Conservation (phyloP, 2,113 vertebrate species). For the Corythaeola cristata region DNA sequence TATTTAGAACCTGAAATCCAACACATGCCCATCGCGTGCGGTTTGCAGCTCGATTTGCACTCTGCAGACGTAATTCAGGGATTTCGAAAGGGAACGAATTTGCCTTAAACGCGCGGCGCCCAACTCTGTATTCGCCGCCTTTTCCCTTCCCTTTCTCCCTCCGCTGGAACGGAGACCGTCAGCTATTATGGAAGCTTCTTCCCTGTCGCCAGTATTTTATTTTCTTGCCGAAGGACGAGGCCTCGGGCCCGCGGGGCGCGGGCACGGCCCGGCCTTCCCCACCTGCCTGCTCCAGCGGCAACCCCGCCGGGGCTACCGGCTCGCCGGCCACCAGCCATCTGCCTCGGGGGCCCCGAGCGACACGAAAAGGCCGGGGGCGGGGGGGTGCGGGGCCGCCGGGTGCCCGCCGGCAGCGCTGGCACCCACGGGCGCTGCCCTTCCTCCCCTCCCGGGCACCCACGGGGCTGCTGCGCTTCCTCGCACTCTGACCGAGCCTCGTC, state of each 20-base stretch:
- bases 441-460: too few species aligned
- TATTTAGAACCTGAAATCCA: not conserved
- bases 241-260: too few species aligned
- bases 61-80: not conserved
- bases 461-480: too few species aligned
- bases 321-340: too few species aligned
- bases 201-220: rapidly evolving
- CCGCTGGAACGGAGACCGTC: not conserved
- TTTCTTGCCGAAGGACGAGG: not conserved
- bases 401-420: too few species aligned
- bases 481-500: not conserved
- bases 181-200: not conserved
- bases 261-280: not conserved
- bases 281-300: not conserved
- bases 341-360: too few species aligned
- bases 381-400: too few species aligned
- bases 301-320: not conserved
- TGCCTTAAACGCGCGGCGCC: not conserved
- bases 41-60: rapidly evolving
- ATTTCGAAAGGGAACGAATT: conserved; percentile 4
- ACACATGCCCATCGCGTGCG: rapidly evolving
- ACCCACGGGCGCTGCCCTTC: too few species aligned
- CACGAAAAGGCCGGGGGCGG: too few species aligned
- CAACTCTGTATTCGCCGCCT: not conserved
- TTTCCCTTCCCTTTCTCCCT: too few species aligned